Percentiles rank a stretch among this genome's conserved stretches.
Evolutionary conservation across 1,140 invertebrate species (phyloP).

Genomic region (Halesus radiatus): DNA sequence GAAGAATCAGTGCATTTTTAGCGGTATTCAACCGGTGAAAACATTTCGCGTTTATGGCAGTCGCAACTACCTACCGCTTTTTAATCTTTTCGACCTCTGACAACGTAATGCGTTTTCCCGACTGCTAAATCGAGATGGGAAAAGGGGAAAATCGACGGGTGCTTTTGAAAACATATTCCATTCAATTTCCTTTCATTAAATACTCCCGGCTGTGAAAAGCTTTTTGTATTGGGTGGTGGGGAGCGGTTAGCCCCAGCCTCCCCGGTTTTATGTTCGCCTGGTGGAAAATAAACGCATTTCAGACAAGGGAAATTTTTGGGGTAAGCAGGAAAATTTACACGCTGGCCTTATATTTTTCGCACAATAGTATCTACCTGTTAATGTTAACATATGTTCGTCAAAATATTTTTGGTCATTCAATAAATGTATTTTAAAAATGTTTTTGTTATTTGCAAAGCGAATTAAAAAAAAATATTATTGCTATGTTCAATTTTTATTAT

Average conservation of each 20-base stretch:
- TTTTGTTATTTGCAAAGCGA: too few species aligned
- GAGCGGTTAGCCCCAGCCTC: slow-evolving; percentile 41
- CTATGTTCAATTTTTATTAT: too few species aligned
- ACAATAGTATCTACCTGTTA: not conserved
- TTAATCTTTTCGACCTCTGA: slow-evolving; percentile 44
- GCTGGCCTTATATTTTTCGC: slow-evolving; percentile 5
- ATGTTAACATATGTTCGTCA: too few species aligned
- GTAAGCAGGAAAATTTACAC: slow-evolving; percentile 33
- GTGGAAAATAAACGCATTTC: slow-evolving; percentile 56
- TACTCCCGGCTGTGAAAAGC: slow-evolving; percentile 55
- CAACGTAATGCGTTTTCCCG: slow-evolving; percentile 36
- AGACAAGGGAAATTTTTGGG: slow-evolving; percentile 25
- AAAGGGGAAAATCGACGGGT: slow-evolving; percentile 41
- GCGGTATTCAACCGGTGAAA: not conserved
- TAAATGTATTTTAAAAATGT: too few species aligned
- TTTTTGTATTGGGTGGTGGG: slow-evolving; percentile 45
- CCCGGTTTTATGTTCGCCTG: slow-evolving; percentile 51
- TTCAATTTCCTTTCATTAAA: slow-evolving; percentile 59
- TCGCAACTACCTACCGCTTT: slow-evolving; percentile 35
- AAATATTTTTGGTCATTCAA: too few species aligned
- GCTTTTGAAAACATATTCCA: slow-evolving; percentile 57
- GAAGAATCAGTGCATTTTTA: not conserved
- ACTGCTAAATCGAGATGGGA: slow-evolving; percentile 29
- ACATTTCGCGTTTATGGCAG: slow-evolving; percentile 16
- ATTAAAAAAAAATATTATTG: too few species aligned